Base-by-base conservation (phyloP, 2,113 vertebrate genomes). In the Cichladusa arquata region DNA sequence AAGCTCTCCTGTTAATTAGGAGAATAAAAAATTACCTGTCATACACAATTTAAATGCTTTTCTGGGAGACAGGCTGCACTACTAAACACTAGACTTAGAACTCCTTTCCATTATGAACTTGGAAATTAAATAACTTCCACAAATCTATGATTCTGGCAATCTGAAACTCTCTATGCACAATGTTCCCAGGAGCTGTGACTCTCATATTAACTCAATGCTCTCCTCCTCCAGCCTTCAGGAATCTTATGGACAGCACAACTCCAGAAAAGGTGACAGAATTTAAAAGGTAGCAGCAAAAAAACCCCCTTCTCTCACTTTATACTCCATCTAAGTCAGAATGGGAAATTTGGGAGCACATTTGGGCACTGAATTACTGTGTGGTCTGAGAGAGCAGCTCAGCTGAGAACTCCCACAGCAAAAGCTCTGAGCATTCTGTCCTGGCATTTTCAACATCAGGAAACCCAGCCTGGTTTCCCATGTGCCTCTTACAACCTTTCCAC, bases 191-290 rank as follows among this genome's bases (percentile, higher is more conserved):
- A 34, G 28, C 38, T 40, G 51, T 9, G 8, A 51, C 16, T 51
- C 54, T 36, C 1, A 0, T 1, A 17, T 19, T 25, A 58, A 40
- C 45, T 62, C 73, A 45, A 14, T 0, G 5, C 11, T 19, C 57
- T 83, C 42, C 13, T 82, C 20, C 26, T 61, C 11, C 12, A 62
- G 14, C 47, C 53, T 64, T 77, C 57, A 50, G 29, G 38, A n/a
- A 17, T 53, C 24, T 2, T 24, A 19, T 4, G 62, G 44, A 71
- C 25, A 83, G 47, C 47, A 66, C 13, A 64, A 5, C 24, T 65
- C 12, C 54, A 73, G 23, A 78, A 51, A 61, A 42, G 13, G 33
- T 17, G 26, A 62, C 6, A 54, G n/a, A 81, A 69, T 69, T 36
- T 11, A 45, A 66, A 62, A 71, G 7, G 33, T 2, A 74, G 8